phyloP scores from a whole-genome alignment of 2,113 vertebrate genomes.

The Hucho hucho region DNA sequence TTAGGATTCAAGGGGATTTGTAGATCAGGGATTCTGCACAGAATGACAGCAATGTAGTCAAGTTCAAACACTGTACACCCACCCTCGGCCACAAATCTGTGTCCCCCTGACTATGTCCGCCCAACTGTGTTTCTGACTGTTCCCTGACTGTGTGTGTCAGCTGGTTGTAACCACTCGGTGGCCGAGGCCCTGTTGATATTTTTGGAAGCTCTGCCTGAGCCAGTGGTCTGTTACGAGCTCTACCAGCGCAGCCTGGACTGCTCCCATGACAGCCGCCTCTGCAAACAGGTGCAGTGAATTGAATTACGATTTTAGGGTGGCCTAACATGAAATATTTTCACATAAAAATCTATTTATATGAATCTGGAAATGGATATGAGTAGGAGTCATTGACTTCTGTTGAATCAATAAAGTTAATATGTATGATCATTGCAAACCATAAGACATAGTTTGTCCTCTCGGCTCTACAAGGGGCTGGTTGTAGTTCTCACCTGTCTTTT shows the following conservation, averaged over 20 bases:
- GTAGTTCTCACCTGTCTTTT: not conserved
- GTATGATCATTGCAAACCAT: too few species aligned
- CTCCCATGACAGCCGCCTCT: slow-evolving; percentile 85
- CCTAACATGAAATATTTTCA: too few species aligned
- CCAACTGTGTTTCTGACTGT: not conserved
- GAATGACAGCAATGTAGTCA: too few species aligned
- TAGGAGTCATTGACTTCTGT: too few species aligned
- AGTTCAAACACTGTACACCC: not conserved
- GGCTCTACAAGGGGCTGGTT: not conserved
- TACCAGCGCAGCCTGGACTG: slow-evolving; percentile 91
- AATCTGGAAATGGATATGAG: too few species aligned
- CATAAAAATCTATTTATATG: too few species aligned
- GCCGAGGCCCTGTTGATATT: slow-evolving; percentile 96
- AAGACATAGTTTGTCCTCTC: too few species aligned
- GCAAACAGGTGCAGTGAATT: slow-evolving; percentile 81
- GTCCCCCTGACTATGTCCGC: too few species aligned
- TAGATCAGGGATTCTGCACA: too few species aligned
- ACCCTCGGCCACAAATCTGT: not conserved
- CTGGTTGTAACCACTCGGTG: slow-evolving; percentile 94
- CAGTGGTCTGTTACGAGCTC: slow-evolving; percentile 93
- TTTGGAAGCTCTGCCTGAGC: slow-evolving; percentile 93
- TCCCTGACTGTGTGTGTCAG: slow-evolving; percentile 77
- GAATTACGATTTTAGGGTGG: too few species aligned
- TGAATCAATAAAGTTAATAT: too few species aligned
- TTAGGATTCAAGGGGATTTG: too few species aligned